Evolutionary conservation across 2,113 vertebrate genomes (phyloP), one percentile per base, ranked within the genome.

Genomic region (Gadus chalcogrammus): DNA sequence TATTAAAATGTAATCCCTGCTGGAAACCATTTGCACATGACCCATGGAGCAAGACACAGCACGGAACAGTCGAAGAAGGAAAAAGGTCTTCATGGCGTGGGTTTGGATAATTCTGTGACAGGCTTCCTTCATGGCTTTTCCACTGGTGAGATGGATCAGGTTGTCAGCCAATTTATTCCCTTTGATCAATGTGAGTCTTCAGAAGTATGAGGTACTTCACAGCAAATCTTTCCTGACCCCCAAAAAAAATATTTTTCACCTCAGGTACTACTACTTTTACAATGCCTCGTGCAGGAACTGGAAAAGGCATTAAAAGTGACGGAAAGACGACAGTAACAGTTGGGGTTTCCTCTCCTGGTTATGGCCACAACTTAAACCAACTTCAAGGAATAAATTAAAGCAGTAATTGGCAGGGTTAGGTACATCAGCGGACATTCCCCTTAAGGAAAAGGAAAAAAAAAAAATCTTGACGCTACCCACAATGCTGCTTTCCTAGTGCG

Each of bases 401-500:
- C 77, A 86, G 88, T 85, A 90, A 91, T 87, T 77, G 84, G 93
- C 91, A 94, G 94, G 93, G 93, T 94, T 95, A 94, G 94, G 93
- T 87, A 97, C 93, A 96, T 92, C 94, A 94, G 94, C 82, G 95
- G 92, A 90, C 81, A 90, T 84, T 85, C 85, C 82, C 87, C 87
- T 88, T 85, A 88, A 74, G 88, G 86, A 77, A 75, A 67, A 85
- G 81, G 85, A 71, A 70, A 63, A 69, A 70, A 70, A 71, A 28
- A 3, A 15, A 64, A 90, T 96, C 96, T 97, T 96, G 95, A 95
- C 84, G 95, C 96, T 98, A 98, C 95, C 94, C 95, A 96, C 95
- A 98, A 96, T 95, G 96, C 86, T 95, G 95, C 92, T 93, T 94
- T 95, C 95, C 94, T 95, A 99, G 93, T 91, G 96, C 95, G 96